Evolutionary conservation across 2,888 invertebrate genomes (phyloP).

Genomic region (Pristionchus maxplancki): DNA sequence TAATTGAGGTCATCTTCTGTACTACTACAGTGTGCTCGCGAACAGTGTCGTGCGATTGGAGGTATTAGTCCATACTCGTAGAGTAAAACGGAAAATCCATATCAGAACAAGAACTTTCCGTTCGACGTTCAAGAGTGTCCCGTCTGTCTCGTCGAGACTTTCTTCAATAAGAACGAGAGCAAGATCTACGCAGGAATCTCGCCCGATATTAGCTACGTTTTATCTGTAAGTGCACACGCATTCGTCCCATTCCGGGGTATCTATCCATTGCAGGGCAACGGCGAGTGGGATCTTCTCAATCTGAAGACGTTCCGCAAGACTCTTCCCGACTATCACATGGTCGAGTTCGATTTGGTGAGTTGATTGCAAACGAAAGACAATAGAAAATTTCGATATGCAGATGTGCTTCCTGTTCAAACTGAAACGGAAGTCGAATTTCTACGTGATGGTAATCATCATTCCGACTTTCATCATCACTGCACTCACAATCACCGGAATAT

Average conservation of each 20-base stretch:
- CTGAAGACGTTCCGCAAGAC: conserved; percentile 1
- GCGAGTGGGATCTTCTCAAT: conserved; percentile 41
- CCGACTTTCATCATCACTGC: conserved; percentile 51
- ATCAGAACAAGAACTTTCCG: conserved; percentile 14
- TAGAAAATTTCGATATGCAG: too few relatives aligned
- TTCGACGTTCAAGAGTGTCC: conserved; percentile 50
- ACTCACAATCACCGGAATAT: conserved; percentile 51
- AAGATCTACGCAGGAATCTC: conserved; percentile 10
- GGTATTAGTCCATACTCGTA: background rate
- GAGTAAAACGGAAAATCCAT: background rate
- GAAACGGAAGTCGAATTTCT: conserved; percentile 49
- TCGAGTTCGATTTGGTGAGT: conserved; percentile 50
- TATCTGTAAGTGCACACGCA: background rate
- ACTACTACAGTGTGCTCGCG: conserved; percentile 42
- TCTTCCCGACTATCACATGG: conserved; percentile 34
- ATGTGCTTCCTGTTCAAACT: conserved; percentile 46
- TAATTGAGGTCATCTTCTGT: conserved; percentile 6
- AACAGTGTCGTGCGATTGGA: conserved; percentile 43
- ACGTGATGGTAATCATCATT: conserved; percentile 52
- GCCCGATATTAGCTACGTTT: background rate
- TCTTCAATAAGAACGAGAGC: conserved; percentile 53
- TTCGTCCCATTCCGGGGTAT: too few relatives aligned
- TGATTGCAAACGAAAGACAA: too few relatives aligned
- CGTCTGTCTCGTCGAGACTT: conserved; percentile 46
- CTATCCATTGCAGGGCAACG: conserved; percentile 48